These are phyloP conservation scores for Bothrops jararaca DNA, from an alignment of 2,113 vertebrate genomes.

Conservation along the genomic window DNA sequence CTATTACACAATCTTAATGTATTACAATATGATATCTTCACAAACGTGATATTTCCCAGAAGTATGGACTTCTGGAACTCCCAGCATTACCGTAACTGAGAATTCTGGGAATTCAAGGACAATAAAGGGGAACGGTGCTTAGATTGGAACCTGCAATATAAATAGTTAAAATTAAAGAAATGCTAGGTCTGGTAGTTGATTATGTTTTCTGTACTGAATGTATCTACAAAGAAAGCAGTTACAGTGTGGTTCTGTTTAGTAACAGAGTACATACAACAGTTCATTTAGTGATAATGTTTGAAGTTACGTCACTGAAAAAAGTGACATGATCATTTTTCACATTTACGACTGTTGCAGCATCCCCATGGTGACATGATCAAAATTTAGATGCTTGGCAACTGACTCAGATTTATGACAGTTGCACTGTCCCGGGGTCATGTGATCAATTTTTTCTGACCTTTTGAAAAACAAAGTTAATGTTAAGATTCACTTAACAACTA, in stretches of 20 bases:
- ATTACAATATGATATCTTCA: not conserved
- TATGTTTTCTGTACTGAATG: not conserved
- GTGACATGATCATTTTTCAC: not conserved
- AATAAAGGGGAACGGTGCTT: not conserved
- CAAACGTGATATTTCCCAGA: not conserved
- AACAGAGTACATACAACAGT: not conserved
- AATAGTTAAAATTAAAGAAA: not conserved
- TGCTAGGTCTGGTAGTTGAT: not conserved
- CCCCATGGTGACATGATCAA: not conserved
- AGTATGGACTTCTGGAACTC: not conserved
- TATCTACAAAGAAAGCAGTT: not conserved
- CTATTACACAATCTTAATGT: not conserved
- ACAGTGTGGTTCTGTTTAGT: not conserved
- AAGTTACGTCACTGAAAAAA: not conserved
- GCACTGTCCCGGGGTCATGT: not conserved
- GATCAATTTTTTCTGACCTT: not conserved
- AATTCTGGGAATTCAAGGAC: not conserved
- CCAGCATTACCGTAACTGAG: not conserved
- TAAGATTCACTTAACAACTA: not conserved
- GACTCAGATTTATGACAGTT: not conserved
- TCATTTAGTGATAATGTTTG: not conserved
- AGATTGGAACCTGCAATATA: not conserved
- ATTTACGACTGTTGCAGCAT: not conserved
- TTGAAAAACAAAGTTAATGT: not conserved
- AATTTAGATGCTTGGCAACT: not conserved